phyloP scores from a whole-genome alignment of 2,888 invertebrate species.

The Aelia acuminata region DNA sequence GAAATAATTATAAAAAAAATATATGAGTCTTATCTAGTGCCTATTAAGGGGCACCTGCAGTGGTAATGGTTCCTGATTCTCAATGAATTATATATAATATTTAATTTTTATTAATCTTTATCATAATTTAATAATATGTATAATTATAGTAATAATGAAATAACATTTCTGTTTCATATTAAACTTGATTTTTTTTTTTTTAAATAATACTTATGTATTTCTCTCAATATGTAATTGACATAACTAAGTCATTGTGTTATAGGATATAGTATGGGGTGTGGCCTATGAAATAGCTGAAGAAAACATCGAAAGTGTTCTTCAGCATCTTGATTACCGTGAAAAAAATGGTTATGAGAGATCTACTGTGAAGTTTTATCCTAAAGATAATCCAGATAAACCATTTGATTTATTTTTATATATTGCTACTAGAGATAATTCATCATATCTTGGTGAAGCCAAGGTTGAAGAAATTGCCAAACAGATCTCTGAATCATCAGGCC shows the following conservation, averaged over 20 bases:
- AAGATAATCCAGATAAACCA: constrained; percentile 70
- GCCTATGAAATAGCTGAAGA: constrained; percentile 87
- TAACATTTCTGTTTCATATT: not conserved
- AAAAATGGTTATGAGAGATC: constrained; percentile 90
- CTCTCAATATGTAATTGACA: not conserved
- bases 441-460: constrained; percentile 83
- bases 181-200: not conserved
- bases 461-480: constrained; percentile 84
- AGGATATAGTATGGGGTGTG: constrained; percentile 88
- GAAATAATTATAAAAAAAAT: too few relatives aligned
- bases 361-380: constrained; percentile 81
- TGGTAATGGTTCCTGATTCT: too few relatives aligned
- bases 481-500: constrained; percentile 81
- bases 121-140: too few relatives aligned
- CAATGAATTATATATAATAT: too few relatives aligned
- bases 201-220: too few relatives aligned
- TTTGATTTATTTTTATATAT: constrained; percentile 85
- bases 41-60: too few relatives aligned
- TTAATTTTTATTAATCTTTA: too few relatives aligned
- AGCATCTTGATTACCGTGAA: constrained; percentile 91
- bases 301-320: constrained; percentile 79
- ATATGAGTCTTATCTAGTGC: too few relatives aligned
- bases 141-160: too few relatives aligned
- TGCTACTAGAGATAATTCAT: constrained; percentile 84
- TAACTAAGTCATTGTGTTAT: constrained; percentile 48